Evolutionary conservation across 92 coral and sea anemone species (phyloP), one percentile per base, ranked within the genome.

Genomic region (Parazoanthus atlanticus): DNA sequence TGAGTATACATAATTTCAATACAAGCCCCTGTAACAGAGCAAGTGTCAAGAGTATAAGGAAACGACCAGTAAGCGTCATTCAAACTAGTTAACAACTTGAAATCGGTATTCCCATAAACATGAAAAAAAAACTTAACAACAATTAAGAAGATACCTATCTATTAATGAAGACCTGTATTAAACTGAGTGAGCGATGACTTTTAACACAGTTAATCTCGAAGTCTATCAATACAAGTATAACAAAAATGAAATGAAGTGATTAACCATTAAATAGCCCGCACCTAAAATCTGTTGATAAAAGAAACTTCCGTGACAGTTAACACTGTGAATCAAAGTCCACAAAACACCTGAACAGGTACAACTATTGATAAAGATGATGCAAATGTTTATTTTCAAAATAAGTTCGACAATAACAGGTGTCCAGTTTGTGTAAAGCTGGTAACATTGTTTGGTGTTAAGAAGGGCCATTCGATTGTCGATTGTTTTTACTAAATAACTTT

Each of bases 351-450:
- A 78, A 26, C 82, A 26, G 82, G 34, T 78, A 21, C 31, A 49
- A 32, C 33, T 78, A 78, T 78, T 78, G 33, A 78, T 78, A 49
- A 41, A 29, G 65, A 78, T 78, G 82, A 78, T 78, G 64, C 66
- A 28, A 49, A 52, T 28, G 61, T 28, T 47, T 49, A 52, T 43
- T 43, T 49, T 49, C 21, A 78, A 47, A 78, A 43, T 29, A 49
- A n/a, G 36, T 29, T 30, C 36, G 21, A 43, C 61, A 30, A 52
- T 38, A 78, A 47, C 82, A 78, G 82, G 61, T 78, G 66, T 28
- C 25, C 23, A 23, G n/a, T 41, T 78, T 28, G 15, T 5, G 5
- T 28, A 25, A 49, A 25, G 38, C 19, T 43, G 79, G 76, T 30
- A 71, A 61, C 0, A 17, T 7, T 61, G 26, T 61, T 61, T 61